A percentile compares a stretch with the other conserved stretches of the same genome.
Evolutionary conservation across 2,113 vertebrate species (phyloP).

Genomic region (Mirza zaza): DNA sequence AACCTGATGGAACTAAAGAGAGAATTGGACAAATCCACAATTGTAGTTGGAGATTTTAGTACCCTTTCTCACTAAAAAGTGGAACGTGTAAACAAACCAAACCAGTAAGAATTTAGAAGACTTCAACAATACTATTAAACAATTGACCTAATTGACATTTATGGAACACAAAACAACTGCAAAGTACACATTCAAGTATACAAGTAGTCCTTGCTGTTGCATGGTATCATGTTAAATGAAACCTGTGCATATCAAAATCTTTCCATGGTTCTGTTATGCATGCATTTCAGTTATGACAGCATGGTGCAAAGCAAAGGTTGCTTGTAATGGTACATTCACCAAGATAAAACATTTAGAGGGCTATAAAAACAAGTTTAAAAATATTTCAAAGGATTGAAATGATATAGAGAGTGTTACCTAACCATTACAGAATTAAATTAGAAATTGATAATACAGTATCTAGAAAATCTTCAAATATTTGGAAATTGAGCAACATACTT

Average conservation of each 20-base stretch:
- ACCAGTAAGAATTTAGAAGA: neutral
- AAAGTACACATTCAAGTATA: neutral
- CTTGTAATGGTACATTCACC: neutral
- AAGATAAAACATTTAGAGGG: neutral
- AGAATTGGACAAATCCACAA: neutral
- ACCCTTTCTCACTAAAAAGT: neutral
- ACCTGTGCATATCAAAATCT: neutral
- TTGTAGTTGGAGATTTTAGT: neutral
- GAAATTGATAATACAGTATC: neutral
- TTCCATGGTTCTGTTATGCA: neutral
- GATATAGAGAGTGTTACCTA: neutral
- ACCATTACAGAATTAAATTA: slow-evolving; percentile 4
- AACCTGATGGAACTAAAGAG: neutral
- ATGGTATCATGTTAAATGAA: slow-evolving; percentile 11
- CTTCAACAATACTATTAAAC: neutral
- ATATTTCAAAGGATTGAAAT: neutral
- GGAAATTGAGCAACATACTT: neutral
- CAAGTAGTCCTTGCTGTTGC: neutral
- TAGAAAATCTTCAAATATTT: slow-evolving; percentile 16
- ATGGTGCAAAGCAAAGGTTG: neutral
- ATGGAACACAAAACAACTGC: neutral
- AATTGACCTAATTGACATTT: neutral
- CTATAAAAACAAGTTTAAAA: slow-evolving; percentile 3
- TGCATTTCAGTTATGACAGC: neutral
- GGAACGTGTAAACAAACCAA: neutral